Evolutionary conservation across 1,140 invertebrate species (phyloP).

Genomic region (Drosophila novamexicana): DNA sequence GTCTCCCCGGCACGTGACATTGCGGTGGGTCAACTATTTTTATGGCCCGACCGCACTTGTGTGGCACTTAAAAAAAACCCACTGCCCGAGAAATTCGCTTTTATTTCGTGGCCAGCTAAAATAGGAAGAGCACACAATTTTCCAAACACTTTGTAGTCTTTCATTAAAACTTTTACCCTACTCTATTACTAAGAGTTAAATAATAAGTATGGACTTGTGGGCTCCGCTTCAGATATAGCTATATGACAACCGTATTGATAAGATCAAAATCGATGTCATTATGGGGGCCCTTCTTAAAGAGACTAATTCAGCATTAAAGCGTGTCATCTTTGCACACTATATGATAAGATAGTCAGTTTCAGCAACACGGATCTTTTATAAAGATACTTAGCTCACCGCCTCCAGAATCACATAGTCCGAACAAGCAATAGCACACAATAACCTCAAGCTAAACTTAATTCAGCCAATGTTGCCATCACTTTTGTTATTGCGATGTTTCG

Average conservation of each 20-base stretch:
- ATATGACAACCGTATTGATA: too few relatives aligned
- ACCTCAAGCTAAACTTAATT: not conserved
- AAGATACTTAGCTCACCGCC: too few relatives aligned
- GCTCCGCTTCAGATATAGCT: not conserved
- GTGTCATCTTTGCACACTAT: too few relatives aligned
- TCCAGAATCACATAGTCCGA: not conserved
- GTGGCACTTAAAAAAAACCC: constrained; percentile 11
- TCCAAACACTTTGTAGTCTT: not conserved
- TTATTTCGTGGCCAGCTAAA: not conserved
- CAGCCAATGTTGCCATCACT: constrained; percentile 9
- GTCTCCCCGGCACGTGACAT: constrained; percentile 27
- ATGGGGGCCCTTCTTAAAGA: too few relatives aligned
- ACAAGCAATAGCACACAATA: not conserved
- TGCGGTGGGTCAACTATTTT: constrained; percentile 22
- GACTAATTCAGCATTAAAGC: too few relatives aligned
- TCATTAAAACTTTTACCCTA: not conserved
- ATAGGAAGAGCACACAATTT: not conserved
- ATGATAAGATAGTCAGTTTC: too few relatives aligned
- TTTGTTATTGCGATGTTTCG: constrained; percentile 2
- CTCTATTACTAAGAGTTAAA: not conserved
- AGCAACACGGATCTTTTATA: too few relatives aligned
- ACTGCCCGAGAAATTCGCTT: not conserved
- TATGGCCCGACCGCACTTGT: constrained; percentile 4
- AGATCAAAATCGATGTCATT: too few relatives aligned
- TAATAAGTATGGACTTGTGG: not conserved